Conservation (phyloP, 2,113 vertebrate species). For the Corythornis cristatus region DNA sequence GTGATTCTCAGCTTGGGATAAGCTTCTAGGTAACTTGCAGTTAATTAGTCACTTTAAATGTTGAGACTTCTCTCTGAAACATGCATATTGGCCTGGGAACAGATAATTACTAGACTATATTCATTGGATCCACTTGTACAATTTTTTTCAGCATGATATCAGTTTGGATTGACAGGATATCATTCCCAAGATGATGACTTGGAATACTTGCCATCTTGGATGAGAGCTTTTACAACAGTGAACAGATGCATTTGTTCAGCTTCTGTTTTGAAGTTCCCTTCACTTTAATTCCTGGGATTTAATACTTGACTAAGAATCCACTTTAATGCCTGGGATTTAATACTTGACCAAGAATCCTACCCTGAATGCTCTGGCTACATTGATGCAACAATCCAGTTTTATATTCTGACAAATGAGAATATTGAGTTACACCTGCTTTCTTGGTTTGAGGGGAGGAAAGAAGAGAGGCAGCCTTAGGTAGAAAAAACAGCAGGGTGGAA, state of each 20-base stretch:
- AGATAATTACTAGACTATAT: not conserved
- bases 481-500: not conserved
- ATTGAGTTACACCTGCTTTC: not conserved
- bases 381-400: not conserved
- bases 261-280: not conserved
- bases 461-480: not conserved
- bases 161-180: not conserved
- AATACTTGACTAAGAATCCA: not conserved
- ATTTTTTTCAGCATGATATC: not conserved
- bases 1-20: not conserved
- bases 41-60: not conserved
- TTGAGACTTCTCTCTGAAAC: not conserved
- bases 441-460: not conserved
- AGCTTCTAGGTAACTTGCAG: not conserved
- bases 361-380: not conserved
- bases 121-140: not conserved
- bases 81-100: not conserved
- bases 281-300: not conserved
- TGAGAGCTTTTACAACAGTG: not conserved
- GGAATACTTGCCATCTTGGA: not conserved
- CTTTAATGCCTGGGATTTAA: not conserved
- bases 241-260: not conserved
- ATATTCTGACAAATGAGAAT: not conserved
- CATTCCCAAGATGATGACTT: not conserved
- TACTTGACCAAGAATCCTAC: not conserved